Conservation (phyloP, 2,797 vertebrate species). For the Mormyrus hasselquistii region DNA sequence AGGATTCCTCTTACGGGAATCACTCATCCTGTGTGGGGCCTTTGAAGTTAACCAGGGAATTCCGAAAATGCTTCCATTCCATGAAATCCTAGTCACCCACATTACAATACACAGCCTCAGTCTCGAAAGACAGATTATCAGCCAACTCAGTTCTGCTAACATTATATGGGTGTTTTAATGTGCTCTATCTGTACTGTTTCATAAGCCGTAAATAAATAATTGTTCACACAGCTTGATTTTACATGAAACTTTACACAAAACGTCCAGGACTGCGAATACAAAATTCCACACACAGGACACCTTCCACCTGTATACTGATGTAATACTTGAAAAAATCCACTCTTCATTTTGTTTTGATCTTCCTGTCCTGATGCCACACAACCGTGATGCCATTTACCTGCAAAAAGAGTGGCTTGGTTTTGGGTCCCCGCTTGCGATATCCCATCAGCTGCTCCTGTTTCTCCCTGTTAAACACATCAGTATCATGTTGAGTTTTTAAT, state of each 20-base stretch:
- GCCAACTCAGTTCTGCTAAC: not conserved
- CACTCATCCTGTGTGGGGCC: not conserved
- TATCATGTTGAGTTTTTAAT: slow-evolving; percentile 12
- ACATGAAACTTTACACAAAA: slow-evolving; percentile 35
- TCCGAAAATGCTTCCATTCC: not conserved
- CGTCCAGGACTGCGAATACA: slow-evolving; percentile 24
- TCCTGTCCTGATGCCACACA: not conserved
- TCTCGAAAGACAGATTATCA: not conserved
- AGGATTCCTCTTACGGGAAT: slow-evolving; percentile 35
- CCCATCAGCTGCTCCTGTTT: slow-evolving; percentile 92
- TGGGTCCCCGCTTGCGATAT: slow-evolving; percentile 90
- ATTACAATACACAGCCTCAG: not conserved
- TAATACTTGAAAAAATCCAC: not conserved
- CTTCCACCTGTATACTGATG: not conserved
- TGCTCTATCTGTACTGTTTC: not conserved
- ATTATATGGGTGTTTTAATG: not conserved
- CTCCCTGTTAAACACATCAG: slow-evolving; percentile 66
- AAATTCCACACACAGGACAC: not conserved
- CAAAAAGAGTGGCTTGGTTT: slow-evolving; percentile 86
- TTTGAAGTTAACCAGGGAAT: slow-evolving; percentile 6
- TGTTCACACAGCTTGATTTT: not conserved
- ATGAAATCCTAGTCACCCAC: not conserved
- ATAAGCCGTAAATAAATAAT: not conserved
- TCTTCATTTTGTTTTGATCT: not conserved
- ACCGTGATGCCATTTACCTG: slow-evolving; percentile 66